Conservation (phyloP, 2,113 vertebrate species). For the Phylloscopus whistleri region DNA sequence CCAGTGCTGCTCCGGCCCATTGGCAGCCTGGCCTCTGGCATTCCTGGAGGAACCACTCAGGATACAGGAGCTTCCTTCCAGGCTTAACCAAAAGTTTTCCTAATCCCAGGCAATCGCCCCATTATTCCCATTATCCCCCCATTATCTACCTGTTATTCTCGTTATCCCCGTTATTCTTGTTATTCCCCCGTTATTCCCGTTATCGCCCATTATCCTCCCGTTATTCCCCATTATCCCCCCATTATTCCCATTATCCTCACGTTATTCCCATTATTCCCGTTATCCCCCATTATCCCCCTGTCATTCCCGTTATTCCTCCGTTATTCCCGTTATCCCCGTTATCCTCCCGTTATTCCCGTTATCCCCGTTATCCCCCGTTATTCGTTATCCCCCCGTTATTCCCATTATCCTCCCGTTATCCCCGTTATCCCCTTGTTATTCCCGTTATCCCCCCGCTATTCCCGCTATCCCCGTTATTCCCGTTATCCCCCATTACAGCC, state of each 20-base stretch:
- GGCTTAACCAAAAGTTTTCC: not conserved
- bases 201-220: not conserved
- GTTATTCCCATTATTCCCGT: not conserved
- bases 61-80: not conserved
- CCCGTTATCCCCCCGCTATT: no score
- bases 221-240: no score
- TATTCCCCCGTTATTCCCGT: not conserved
- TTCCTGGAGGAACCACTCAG: not conserved
- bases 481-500: not conserved
- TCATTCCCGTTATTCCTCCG: not conserved
- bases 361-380: not conserved
- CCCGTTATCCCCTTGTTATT: not conserved
- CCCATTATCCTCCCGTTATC: not conserved
- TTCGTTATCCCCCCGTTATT: not conserved
- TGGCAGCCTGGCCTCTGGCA: not conserved
- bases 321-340: not conserved
- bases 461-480: no score
- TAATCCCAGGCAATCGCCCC: no score
- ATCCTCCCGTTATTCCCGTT: not conserved
- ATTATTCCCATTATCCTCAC: rapidly evolving
- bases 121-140: rapidly evolving
- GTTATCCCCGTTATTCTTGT: not conserved
- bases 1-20: rapidly evolving
- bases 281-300: not conserved
- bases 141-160: not conserved